These are phyloP conservation scores for Parelbella ahira DNA, from an alignment of 2,888 invertebrate species.

Conservation along the genomic window DNA sequence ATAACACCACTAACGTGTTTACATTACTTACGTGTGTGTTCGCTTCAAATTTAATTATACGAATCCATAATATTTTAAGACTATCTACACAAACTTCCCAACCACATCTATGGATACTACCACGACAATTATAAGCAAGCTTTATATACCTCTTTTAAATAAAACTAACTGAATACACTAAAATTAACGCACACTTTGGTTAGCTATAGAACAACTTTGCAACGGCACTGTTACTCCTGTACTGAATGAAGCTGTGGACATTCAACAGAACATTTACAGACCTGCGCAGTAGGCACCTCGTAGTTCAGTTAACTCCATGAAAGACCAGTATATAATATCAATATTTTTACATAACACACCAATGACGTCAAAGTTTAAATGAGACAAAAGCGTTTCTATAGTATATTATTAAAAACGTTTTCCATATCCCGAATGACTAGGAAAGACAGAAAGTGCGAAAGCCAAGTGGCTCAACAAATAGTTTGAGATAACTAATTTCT, in stretches of 20 bases:
- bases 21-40: conserved; percentile 16
- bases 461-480: too few relatives aligned
- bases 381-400: too few relatives aligned
- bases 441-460: too few relatives aligned
- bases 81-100: conserved; percentile 5
- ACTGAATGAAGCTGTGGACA: conserved; percentile 25
- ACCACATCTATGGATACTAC: conserved; percentile 5
- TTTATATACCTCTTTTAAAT: background rate
- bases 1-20: conserved; percentile 28
- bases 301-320: too few relatives aligned
- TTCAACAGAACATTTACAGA: conserved; percentile 22
- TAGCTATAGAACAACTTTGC: conserved; percentile 8
- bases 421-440: too few relatives aligned
- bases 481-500: too few relatives aligned
- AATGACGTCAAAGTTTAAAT: too few relatives aligned
- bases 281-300: conserved; percentile 20
- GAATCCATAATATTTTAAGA: too few relatives aligned
- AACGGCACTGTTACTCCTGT: conserved; percentile 13
- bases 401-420: too few relatives aligned
- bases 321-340: too few relatives aligned
- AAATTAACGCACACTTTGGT: background rate
- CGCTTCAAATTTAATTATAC: conserved; percentile 19
- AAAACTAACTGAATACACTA: conserved; percentile 7
- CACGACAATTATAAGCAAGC: background rate
- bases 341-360: too few relatives aligned